Evolutionary conservation across 2,888 invertebrate genomes (phyloP), one percentile per base, ranked within the genome.

Genomic region (Drosophila longiperda): DNA sequence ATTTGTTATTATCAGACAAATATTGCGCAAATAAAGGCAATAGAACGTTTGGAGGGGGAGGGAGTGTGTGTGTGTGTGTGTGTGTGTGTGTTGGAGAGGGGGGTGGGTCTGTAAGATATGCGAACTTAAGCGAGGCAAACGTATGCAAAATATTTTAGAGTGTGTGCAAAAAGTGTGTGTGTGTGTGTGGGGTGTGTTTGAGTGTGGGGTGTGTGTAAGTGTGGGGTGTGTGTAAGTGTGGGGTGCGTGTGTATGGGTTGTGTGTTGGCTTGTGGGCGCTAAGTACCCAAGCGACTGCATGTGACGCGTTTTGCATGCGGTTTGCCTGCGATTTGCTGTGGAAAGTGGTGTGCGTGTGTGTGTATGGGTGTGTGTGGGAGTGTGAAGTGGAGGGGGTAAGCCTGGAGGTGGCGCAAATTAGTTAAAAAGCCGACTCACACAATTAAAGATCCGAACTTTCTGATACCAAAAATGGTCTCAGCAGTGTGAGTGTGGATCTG

Each of bases 1-100:
- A 90, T 90, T 90, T 90, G 90, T 89, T 89, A 87, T 87, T 90
- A 90, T 90, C 88, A 90, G 86, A 86, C 90, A 87, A 90, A 87
- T 87, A 89, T 90, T 87, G 90, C 77, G 73, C 87, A 73, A 90
- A 90, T 88, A 83, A 86, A 73, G 65, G 83, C 66, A 53, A 65
- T 66, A 55, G 71, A 64, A 60, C 29, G 29, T 29, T 5, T 29
- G 1, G 0, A 5, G 1, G 29, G 29, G 1, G 29, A 57, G 49
- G 7, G 36, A 38, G 38, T 12, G 2, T 15, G 26, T 15, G 4
- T 8, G 23, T 4, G 23, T 11, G 29, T 17, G 26, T 26, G 48
- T 12, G 48, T 48, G 11, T 3, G 36, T 12, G 49, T 36, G 32
- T 34, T 32, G 36, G 36, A 9, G 20, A 5, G 11, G 23, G 11